Evolutionary conservation across 2,888 invertebrate genomes (phyloP).

Genomic region (Cheilosia impressa): DNA sequence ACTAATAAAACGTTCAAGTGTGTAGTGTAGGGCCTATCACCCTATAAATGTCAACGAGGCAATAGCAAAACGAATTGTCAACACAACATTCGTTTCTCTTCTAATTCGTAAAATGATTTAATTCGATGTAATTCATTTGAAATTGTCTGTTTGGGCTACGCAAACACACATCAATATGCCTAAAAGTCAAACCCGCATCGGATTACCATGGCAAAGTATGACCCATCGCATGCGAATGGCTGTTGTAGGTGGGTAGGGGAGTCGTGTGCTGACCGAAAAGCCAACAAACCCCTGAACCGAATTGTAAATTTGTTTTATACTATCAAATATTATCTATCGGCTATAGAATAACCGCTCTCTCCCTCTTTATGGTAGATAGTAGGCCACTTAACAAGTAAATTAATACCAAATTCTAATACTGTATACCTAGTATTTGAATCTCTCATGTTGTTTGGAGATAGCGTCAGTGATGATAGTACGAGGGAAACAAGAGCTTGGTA

Average conservation of each 20-base stretch:
- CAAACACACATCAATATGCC: slow-evolving; percentile 62
- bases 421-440: background rate
- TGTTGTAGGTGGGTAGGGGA: background rate
- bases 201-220: slow-evolving; percentile 8
- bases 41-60: background rate
- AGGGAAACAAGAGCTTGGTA: background rate
- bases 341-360: slow-evolving; percentile 40
- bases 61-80: slow-evolving; percentile 8
- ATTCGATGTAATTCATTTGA: slow-evolving; percentile 61
- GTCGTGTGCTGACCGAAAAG: slow-evolving; percentile 52
- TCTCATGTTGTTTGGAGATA: background rate
- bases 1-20: slow-evolving; percentile 7
- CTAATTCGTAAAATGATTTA: slow-evolving; percentile 55
- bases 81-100: slow-evolving; percentile 21
- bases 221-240: background rate
- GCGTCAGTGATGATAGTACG: background rate
- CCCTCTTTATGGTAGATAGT: slow-evolving; percentile 11
- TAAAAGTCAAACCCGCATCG: slow-evolving; percentile 55
- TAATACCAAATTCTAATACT: background rate
- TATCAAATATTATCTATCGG: slow-evolving; percentile 54
- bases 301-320: slow-evolving; percentile 57
- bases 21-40: background rate
- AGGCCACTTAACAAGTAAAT: slow-evolving; percentile 28
- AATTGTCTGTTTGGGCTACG: slow-evolving; percentile 52
- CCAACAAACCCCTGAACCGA: slow-evolving; percentile 64